A percentile compares a stretch with the other conserved stretches of the same genome.
These are phyloP conservation scores for Holocentrus rufus DNA, from an alignment of 2,797 vertebrate genomes.

Conservation along the genomic window DNA sequence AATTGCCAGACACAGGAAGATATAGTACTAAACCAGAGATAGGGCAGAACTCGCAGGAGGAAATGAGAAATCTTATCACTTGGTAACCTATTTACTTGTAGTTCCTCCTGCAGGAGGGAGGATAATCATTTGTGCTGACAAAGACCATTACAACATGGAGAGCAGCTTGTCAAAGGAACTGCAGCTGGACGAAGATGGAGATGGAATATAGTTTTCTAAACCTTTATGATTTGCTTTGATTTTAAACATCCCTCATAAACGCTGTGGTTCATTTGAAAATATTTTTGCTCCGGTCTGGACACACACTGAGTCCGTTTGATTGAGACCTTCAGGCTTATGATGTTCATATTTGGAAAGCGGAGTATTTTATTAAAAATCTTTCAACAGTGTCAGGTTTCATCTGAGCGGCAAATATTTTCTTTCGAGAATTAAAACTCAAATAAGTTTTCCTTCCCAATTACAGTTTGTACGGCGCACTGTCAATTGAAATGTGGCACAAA, in stretches of 20 bases:
- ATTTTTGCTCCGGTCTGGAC: slow-evolving; percentile 26
- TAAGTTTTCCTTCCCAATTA: slow-evolving; percentile 16
- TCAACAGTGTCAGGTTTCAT: slow-evolving; percentile 52
- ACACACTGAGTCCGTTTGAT: slow-evolving; percentile 24
- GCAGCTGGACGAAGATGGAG: slow-evolving; percentile 58
- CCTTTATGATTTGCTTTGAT: slow-evolving; percentile 5
- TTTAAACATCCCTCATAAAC: slow-evolving; percentile 18
- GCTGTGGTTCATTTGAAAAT: neutral
- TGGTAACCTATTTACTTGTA: slow-evolving; percentile 69
- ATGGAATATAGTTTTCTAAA: slow-evolving; percentile 22
- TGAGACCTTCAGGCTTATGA: slow-evolving; percentile 34
- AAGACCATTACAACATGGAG: slow-evolving; percentile 61
- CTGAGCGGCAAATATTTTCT: slow-evolving; percentile 43
- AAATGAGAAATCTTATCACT: slow-evolving; percentile 61
- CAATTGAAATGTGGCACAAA: neutral
- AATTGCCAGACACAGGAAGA: slow-evolving; percentile 62
- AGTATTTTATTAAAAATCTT: slow-evolving; percentile 58
- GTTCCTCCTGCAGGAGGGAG: slow-evolving; percentile 45
- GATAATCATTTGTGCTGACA: slow-evolving; percentile 69
- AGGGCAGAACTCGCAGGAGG: slow-evolving; percentile 17
- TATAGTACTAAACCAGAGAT: slow-evolving; percentile 17
- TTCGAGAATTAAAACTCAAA: slow-evolving; percentile 44
- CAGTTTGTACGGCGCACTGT: slow-evolving; percentile 39
- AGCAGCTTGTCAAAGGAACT: slow-evolving; percentile 66
- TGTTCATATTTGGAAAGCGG: slow-evolving; percentile 34